These are phyloP conservation scores for Radopholus similis DNA, from an alignment of 1,140 invertebrate genomes.

Conservation along the genomic window DNA sequence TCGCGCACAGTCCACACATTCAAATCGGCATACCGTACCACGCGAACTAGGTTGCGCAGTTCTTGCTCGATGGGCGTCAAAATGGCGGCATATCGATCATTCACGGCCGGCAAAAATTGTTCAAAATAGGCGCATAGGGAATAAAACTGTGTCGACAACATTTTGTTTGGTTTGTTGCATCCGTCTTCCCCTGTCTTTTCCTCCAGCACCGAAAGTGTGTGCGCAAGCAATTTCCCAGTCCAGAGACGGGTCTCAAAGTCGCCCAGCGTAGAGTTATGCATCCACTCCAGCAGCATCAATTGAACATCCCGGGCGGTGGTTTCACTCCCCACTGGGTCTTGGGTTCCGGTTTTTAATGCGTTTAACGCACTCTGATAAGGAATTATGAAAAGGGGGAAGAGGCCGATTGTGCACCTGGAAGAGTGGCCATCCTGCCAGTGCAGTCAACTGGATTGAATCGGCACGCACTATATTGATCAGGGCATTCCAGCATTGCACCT, in stretches of 20 bases:
- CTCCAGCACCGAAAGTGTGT: slow-evolving; percentile 61
- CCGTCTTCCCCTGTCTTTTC: background rate
- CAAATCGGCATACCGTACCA: slow-evolving; percentile 76
- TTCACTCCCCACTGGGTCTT: background rate
- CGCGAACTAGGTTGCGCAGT: slow-evolving; percentile 18
- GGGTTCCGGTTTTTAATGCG: too few species aligned
- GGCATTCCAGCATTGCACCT: slow-evolving; percentile 79
- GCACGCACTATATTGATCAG: slow-evolving; percentile 66
- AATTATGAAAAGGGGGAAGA: background rate
- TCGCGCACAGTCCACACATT: slow-evolving; percentile 89
- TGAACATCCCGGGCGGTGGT: slow-evolving; percentile 5
- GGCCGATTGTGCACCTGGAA: slow-evolving; percentile 29
- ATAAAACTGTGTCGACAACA: slow-evolving; percentile 1
- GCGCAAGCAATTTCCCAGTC: slow-evolving; percentile 70
- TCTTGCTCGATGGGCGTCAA: slow-evolving; percentile 69
- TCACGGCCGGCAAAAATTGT: slow-evolving; percentile 71
- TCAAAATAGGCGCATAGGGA: slow-evolving; percentile 71
- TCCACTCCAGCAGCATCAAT: slow-evolving; percentile 60
- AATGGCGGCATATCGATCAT: slow-evolving; percentile 59
- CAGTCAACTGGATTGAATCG: slow-evolving; percentile 49
- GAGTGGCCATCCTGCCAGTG: slow-evolving; percentile 47
- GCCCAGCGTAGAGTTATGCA: slow-evolving; percentile 77
- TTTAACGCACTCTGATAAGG: too few species aligned
- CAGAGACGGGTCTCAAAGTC: slow-evolving; percentile 78
- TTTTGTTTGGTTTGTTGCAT: background rate